Evolutionary conservation across 2,888 invertebrate genomes (phyloP).

Genomic region (Aphidius colemani): DNA sequence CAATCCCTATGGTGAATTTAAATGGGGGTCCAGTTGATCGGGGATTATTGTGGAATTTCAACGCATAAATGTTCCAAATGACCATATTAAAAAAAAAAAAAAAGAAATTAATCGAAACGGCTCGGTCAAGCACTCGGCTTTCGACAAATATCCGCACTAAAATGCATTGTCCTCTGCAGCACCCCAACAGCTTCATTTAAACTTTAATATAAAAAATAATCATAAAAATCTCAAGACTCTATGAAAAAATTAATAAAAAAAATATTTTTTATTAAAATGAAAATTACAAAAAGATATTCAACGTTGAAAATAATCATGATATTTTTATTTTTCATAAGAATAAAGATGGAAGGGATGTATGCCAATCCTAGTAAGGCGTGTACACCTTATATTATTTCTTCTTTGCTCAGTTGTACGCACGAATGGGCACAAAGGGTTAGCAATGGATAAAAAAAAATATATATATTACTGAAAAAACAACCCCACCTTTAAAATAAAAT

Average conservation of each 20-base stretch:
- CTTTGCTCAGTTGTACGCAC: conserved; percentile 22
- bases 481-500: conserved; percentile 17
- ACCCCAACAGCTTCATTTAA: conserved; percentile 5
- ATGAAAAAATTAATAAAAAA: too few species aligned
- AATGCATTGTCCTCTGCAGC: conserved; percentile 1
- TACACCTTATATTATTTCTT: conserved; percentile 29
- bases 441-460: conserved; percentile 19
- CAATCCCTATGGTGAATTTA: not conserved
- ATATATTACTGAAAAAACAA: conserved; percentile 24
- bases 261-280: too few species aligned
- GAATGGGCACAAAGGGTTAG: not conserved
- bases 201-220: not conserved
- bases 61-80: conserved; percentile 36
- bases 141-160: conserved; percentile 17
- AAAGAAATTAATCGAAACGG: conserved; percentile 22
- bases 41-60: conserved; percentile 40
- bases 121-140: conserved; percentile 20
- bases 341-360: conserved; percentile 32
- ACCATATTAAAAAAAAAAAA: conserved; percentile 36
- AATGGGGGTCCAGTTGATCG: conserved; percentile 23
- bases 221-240: not conserved
- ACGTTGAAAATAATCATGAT: not conserved
- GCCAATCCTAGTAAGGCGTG: conserved; percentile 32
- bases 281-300: too few species aligned
- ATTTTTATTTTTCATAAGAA: not conserved